These are phyloP conservation scores for Hermaeophaga mercurialis DNA, from an alignment of 2,888 invertebrate genomes.

Conservation along the genomic window DNA sequence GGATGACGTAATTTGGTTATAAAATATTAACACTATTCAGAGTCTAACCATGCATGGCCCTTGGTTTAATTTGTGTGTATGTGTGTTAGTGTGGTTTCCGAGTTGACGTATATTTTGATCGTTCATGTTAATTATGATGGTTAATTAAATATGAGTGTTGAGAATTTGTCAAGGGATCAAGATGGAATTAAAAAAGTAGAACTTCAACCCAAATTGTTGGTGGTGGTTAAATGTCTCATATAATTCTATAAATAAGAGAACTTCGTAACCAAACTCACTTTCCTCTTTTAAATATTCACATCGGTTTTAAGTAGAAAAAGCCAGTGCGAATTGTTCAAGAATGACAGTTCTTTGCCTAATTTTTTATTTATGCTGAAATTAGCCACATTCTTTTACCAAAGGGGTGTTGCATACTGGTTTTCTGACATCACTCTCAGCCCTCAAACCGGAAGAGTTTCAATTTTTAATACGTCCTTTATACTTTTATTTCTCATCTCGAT, in stretches of 20 bases:
- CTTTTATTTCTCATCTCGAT: too few relatives aligned
- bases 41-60: constrained; percentile 34
- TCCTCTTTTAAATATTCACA: constrained; percentile 9
- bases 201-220: too few relatives aligned
- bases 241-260: constrained; percentile 5
- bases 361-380: constrained; percentile 18
- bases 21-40: constrained; percentile 53
- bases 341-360: constrained; percentile 19
- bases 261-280: not conserved
- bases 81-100: constrained; percentile 2
- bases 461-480: too few relatives aligned
- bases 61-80: constrained; percentile 21
- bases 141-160: constrained; percentile 6
- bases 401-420: constrained; percentile 7
- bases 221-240: too few relatives aligned
- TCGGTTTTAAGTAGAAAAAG: constrained; percentile 4
- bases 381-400: constrained; percentile 19
- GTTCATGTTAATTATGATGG: constrained; percentile 10
- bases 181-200: too few relatives aligned
- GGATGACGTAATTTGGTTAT: constrained; percentile 54
- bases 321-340: constrained; percentile 4
- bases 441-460: constrained; percentile 2
- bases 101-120: constrained; percentile 6
- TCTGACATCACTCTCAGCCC: constrained; percentile 5
- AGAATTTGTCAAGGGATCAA: too few relatives aligned